A percentile compares a stretch with the other conserved stretches of the same genome.
These are phyloP conservation scores for Adelges cooleyi DNA, from an alignment of 1,140 invertebrate species.

Conservation along the genomic window DNA sequence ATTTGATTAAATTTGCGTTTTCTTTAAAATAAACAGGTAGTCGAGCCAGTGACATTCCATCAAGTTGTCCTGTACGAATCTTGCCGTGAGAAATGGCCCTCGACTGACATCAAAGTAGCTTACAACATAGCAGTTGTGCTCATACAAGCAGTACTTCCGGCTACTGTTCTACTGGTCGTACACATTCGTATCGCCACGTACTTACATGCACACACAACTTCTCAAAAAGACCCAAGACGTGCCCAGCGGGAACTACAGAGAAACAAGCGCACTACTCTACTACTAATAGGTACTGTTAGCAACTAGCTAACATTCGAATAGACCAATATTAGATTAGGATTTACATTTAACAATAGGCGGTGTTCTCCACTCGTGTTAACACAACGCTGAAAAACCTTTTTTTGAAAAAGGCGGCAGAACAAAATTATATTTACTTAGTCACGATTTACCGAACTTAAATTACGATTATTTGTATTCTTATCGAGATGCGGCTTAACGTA, in stretches of 20 bases:
- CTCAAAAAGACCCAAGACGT: slow-evolving; percentile 35
- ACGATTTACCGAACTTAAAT: too few species aligned
- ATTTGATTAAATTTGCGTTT: too few species aligned
- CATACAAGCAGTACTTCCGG: slow-evolving; percentile 46
- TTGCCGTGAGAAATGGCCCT: slow-evolving; percentile 42
- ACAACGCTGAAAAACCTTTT: too few species aligned
- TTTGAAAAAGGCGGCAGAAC: too few species aligned
- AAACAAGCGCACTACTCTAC: slow-evolving; percentile 43
- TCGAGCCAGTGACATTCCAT: slow-evolving; percentile 37
- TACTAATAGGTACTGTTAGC: slow-evolving; percentile 36
- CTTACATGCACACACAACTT: slow-evolving; percentile 36
- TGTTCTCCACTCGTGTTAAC: too few species aligned
- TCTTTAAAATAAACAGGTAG: slow-evolving; percentile 33
- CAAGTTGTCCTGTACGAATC: slow-evolving; percentile 37
- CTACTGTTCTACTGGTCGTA: slow-evolving; percentile 43
- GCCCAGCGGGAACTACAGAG: slow-evolving; percentile 40
- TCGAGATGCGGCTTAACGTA: too few species aligned
- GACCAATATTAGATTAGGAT: too few species aligned
- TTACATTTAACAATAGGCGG: too few species aligned
- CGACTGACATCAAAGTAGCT: slow-evolving; percentile 38
- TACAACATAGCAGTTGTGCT: slow-evolving; percentile 44
- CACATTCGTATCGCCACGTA: slow-evolving; percentile 44
- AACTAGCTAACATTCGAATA: too few species aligned
- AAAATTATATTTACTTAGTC: too few species aligned
- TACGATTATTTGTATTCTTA: too few species aligned